A percentile compares a stretch with the other conserved stretches of the same genome.
Evolutionary conservation across 2,888 invertebrate species (phyloP).

Genomic region (Adelognathus sp.): DNA sequence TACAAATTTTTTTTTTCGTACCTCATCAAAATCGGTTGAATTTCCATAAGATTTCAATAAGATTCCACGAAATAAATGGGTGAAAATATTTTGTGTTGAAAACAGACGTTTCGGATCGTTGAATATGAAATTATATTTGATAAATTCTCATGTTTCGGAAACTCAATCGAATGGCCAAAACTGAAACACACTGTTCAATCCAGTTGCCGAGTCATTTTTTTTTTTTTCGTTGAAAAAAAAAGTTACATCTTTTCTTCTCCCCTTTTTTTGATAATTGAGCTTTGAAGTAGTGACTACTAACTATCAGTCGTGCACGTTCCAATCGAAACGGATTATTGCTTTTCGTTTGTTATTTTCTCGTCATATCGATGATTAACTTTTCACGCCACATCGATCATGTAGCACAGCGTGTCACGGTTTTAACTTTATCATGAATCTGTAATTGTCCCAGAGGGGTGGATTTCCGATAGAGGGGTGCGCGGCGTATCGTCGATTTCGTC

Average conservation of each 20-base stretch:
- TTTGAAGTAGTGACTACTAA: conserved; percentile 59
- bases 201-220: not conserved
- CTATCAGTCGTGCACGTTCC: conserved; percentile 67
- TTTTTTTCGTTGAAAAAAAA: not conserved
- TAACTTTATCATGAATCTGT: not conserved
- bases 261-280: conserved; percentile 54
- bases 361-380: conserved; percentile 11
- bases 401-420: conserved; percentile 15
- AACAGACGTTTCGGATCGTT: not conserved
- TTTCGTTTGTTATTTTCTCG: conserved; percentile 39
- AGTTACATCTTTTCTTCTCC: conserved; percentile 1
- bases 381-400: conserved; percentile 24
- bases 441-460: not conserved
- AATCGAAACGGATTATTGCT: conserved; percentile 67
- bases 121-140: not conserved
- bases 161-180: not conserved
- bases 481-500: conserved; percentile 27
- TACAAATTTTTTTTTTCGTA: no score
- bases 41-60: no score
- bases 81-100: not conserved
- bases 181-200: not conserved
- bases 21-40: not conserved
- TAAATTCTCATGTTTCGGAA: not conserved
- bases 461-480: conserved; percentile 6
- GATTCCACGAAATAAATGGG: no score